A percentile compares a stretch with the other conserved stretches of the same genome.
Conservation (phyloP, 1,140 invertebrate species). For the Drosophila willistoni region DNA sequence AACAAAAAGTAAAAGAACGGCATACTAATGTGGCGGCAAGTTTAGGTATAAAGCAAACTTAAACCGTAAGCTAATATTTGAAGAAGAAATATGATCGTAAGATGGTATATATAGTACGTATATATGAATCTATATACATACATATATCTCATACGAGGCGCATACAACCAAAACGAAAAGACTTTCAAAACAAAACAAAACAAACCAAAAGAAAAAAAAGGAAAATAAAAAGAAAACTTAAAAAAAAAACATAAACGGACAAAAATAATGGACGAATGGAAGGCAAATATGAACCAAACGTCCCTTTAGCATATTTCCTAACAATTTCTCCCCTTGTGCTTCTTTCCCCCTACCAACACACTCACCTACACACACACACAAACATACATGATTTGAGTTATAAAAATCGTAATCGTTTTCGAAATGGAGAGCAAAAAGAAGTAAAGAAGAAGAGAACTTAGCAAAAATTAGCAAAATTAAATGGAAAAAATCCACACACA, state of each 20-base stretch:
- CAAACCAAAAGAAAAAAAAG: slow-evolving; percentile 12
- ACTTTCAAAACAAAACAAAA: slow-evolving; percentile 55
- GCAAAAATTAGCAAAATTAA: slow-evolving; percentile 81
- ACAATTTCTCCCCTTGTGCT: slow-evolving; percentile 64
- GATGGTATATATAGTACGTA: slow-evolving; percentile 41
- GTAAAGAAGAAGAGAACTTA: slow-evolving; percentile 47
- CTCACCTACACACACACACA: slow-evolving; percentile 27
- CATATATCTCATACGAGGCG: slow-evolving; percentile 8
- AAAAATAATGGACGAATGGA: slow-evolving; percentile 22
- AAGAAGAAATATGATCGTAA: slow-evolving; percentile 35
- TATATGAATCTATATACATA: slow-evolving; percentile 18
- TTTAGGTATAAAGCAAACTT: slow-evolving; percentile 73
- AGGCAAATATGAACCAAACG: slow-evolving; percentile 44
- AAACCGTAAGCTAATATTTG: slow-evolving; percentile 56
- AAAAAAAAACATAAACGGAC: neutral
- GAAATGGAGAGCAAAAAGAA: slow-evolving; percentile 44
- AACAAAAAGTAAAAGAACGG: slow-evolving; percentile 58
- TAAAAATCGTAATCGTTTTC: slow-evolving; percentile 65
- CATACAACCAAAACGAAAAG: slow-evolving; percentile 60
- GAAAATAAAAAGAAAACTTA: neutral
- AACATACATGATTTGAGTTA: slow-evolving; percentile 55
- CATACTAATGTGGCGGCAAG: slow-evolving; percentile 75
- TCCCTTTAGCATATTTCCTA: slow-evolving; percentile 33
- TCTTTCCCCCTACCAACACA: slow-evolving; percentile 51
- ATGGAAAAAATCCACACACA: slow-evolving; percentile 43